Base-by-base conservation (phyloP, 2,797 vertebrate genomes). In the Alauda arvensis region DNA sequence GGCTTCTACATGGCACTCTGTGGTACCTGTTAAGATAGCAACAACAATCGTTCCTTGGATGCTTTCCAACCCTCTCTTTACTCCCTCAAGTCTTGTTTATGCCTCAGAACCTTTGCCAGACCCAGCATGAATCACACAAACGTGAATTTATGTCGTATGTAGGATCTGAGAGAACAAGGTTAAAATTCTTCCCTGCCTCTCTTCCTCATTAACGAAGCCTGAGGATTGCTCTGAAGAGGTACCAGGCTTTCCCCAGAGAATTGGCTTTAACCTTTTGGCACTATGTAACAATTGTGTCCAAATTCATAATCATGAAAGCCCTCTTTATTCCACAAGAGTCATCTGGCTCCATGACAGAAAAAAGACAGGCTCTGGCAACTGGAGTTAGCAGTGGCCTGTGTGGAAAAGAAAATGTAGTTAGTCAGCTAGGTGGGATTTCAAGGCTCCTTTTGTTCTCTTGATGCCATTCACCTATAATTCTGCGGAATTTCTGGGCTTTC, bases 401-500 rank as follows among this genome's bases (percentile, higher is more conserved):
- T 85, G 71, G 28, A 91, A 83, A 84, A 89, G 79, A 89, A 82
- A 49, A 57, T 23, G 24, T 49, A 67, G 66, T 83, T 78, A 88
- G 85, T 40, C 81, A 83, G 80, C 56, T 75, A 93, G 89, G 81
- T 26, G 12, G 77, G 80, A 93, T 90, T 89, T 93, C 77, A 87
- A 89, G 72, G 85, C 67, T 86, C 23, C 63, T 86, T 90, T 87
- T 95, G 70, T 93, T 91, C 77, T 83, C 83, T 55, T 79, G 71
- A 90, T 95, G 88, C 86, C 83, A 86, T 87, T 95, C 84, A 94
- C 90, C 86, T 93, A 60, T 51, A 91, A 90, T 85, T 87, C 82
- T 77, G 89, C 94, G 88, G 84, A 93, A 94, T 89, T 93, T 90
- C 89, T 94, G 89, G 85, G 88, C 92, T 88, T 93, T 79, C 69